phyloP scores from a whole-genome alignment of 2,888 invertebrate genomes.

The Cheilosia scutellata region DNA sequence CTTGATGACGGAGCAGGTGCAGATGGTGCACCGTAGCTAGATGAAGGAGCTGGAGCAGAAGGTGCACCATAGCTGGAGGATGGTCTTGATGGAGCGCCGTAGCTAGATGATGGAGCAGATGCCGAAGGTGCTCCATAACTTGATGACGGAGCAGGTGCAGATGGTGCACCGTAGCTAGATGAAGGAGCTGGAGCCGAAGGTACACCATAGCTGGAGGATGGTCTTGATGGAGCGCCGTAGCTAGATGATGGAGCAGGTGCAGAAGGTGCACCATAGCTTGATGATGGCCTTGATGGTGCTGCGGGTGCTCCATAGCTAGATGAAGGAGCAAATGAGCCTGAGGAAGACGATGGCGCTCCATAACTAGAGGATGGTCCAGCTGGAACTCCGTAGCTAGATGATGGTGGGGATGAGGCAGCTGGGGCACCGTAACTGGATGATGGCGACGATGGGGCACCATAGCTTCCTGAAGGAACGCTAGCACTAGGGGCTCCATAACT shows the following conservation, averaged over 20 bases:
- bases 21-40: slow-evolving; percentile 85
- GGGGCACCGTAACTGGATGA: slow-evolving; percentile 85
- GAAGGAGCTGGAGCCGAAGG: slow-evolving; percentile 80
- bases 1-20: slow-evolving; percentile 71
- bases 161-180: slow-evolving; percentile 69
- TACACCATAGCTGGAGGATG: slow-evolving; percentile 71
- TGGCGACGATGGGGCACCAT: slow-evolving; percentile 81
- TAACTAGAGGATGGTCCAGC: slow-evolving; percentile 70
- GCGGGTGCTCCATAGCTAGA: slow-evolving; percentile 81
- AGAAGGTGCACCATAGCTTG: slow-evolving; percentile 81
- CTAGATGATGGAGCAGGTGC: slow-evolving; percentile 78
- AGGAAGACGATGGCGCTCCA: slow-evolving; percentile 60
- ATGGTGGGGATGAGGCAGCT: slow-evolving; percentile 70
- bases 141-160: slow-evolving; percentile 83
- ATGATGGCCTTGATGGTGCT: slow-evolving; percentile 78
- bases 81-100: slow-evolving; percentile 82
- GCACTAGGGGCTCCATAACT: slow-evolving; percentile 78
- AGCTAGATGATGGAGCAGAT: slow-evolving; percentile 83
- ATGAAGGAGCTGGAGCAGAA: slow-evolving; percentile 80
- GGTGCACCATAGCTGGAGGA: slow-evolving; percentile 64
- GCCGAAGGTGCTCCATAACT: slow-evolving; percentile 81
- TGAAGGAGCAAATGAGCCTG: slow-evolving; percentile 70
- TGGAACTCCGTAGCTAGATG: slow-evolving; percentile 81
- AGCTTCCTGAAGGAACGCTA: slow-evolving; percentile 82
- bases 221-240: slow-evolving; percentile 80